Evolutionary conservation across 2,113 vertebrate genomes (phyloP).

Genomic region (Furnarius figulus): DNA sequence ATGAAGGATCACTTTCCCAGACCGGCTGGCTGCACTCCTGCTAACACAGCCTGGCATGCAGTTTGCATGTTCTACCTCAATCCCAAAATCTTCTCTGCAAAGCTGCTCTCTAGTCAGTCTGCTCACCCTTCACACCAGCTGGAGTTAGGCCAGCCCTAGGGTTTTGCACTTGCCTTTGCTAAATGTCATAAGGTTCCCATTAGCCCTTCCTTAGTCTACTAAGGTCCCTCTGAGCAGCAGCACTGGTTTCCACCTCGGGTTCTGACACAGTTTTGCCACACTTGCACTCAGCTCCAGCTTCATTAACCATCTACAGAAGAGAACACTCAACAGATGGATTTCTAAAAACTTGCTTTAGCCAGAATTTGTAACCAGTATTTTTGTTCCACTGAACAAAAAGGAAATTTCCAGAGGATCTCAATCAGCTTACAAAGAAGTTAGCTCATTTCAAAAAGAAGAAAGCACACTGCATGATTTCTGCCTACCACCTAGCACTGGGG

Average conservation of each 20-base stretch:
- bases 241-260: neutral
- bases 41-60: neutral
- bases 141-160: neutral
- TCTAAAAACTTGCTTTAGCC: neutral
- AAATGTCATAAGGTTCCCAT: fast-evolving
- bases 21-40: neutral
- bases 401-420: neutral
- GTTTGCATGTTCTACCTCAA: neutral
- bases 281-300: neutral
- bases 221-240: neutral
- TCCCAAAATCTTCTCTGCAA: neutral
- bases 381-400: neutral
- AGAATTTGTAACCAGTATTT: neutral
- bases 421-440: neutral
- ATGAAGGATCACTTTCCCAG: neutral
- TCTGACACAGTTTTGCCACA: neutral
- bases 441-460: neutral
- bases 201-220: neutral
- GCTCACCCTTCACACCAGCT: neutral
- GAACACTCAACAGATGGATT: neutral
- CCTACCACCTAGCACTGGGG: neutral
- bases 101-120: neutral
- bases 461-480: neutral
- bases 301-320: neutral
- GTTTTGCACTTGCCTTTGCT: neutral